Base-by-base conservation (phyloP, 2,797 vertebrate species). In the Spea hammondii region DNA sequence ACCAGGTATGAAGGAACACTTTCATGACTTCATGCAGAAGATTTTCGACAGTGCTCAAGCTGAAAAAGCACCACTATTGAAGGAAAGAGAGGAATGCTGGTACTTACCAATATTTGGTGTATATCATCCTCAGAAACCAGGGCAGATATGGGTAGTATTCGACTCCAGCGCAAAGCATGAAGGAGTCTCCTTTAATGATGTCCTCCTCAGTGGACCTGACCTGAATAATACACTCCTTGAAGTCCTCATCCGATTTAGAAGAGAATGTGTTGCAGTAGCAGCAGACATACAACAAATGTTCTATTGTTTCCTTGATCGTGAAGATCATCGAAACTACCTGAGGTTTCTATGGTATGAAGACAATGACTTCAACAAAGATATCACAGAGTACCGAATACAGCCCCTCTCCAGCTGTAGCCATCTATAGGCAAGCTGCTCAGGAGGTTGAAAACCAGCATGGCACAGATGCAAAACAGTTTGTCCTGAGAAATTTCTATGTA, bases 331-430 rank as follows among this genome's bases (percentile, higher is more conserved):
- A 32, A 57, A 57, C 55, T 57, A 32, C 32, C 32, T 32, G 32
- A 32, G 32, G 32, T 32, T 32, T 2, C 32, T 32, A 32, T 32
- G 32, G 32, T 32, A 32, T 32, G 32, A 32, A 32, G 32, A 32
- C 32, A 32, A 32, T 32, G 32, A 32, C 32, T 32, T 32, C 32
- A 32, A 32, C 32, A 32, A 32, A 32, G 32, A 32, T 32, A 32
- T 32, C 32, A 32, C 32, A 32, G 32, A 32, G 32, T 32, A 32
- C 32, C 32, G 65, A 46, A 66, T 66, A 17, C 17, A 17, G 65
- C 3, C 79, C 70, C 2, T 84, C 82, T 13, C 70, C 78, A 32
- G 78, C 79, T 8, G 72, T 84, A 5, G 83, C 82, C 5, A 76
- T 62, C 2, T 75, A 82, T 14, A 9, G 65, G 9, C 11, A 60